phyloP scores from a whole-genome alignment of 1,140 invertebrate genomes.

The Trypoxylus dichotomus region DNA sequence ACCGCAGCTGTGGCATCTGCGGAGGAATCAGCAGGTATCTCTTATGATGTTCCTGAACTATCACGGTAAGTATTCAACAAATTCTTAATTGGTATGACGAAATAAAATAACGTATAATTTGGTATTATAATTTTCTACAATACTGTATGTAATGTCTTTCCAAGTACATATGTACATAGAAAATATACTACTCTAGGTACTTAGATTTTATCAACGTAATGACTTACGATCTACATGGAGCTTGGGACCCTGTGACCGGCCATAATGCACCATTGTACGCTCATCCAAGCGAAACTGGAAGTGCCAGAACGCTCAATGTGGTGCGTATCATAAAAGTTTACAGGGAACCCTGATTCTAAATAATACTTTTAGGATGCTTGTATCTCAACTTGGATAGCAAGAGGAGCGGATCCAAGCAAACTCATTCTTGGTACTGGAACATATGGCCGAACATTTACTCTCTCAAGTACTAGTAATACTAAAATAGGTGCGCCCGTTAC shows the following conservation, averaged over 20 bases:
- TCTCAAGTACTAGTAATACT: constrained; percentile 55
- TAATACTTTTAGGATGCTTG: constrained; percentile 42
- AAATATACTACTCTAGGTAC: constrained; percentile 49
- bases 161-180: too few species aligned
- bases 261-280: constrained; percentile 61
- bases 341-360: background rate
- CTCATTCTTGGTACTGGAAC: constrained; percentile 67
- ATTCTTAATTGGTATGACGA: too few species aligned
- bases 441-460: constrained; percentile 67
- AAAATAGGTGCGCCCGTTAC: constrained; percentile 58
- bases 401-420: constrained; percentile 59
- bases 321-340: constrained; percentile 42
- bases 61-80: constrained; percentile 84
- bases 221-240: constrained; percentile 69
- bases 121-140: background rate
- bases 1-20: constrained; percentile 40
- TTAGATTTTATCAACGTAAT: constrained; percentile 71
- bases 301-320: constrained; percentile 48
- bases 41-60: constrained; percentile 87
- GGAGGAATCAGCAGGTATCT: constrained; percentile 60
- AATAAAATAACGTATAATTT: too few species aligned
- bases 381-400: constrained; percentile 50
- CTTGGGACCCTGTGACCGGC: constrained; percentile 63
- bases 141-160: too few species aligned
- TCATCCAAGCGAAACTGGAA: constrained; percentile 49